These are phyloP conservation scores for Trissolcus brochymenae DNA, from an alignment of 2,888 invertebrate species.

Conservation along the genomic window DNA sequence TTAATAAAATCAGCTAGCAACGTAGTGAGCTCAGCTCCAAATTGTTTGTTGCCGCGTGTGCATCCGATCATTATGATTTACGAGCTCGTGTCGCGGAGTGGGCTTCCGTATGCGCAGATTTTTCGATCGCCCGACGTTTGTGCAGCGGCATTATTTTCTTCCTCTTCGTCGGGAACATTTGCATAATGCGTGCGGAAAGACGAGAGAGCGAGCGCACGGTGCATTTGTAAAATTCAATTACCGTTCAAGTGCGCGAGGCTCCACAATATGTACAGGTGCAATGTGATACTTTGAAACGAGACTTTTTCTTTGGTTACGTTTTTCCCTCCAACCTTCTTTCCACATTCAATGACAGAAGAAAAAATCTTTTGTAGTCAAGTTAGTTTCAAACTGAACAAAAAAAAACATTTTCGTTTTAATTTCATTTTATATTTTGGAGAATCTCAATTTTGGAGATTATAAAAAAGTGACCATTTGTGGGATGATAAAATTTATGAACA, in stretches of 20 bases:
- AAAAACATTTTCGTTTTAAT: too few relatives aligned
- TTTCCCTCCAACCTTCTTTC: too few relatives aligned
- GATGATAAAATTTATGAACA: too few relatives aligned
- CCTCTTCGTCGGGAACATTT: slow-evolving; percentile 1
- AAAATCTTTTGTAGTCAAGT: too few relatives aligned
- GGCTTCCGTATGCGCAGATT: slow-evolving; percentile 16
- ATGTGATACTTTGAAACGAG: too few relatives aligned
- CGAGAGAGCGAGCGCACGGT: background rate
- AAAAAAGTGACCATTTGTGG: too few relatives aligned
- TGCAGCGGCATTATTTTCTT: slow-evolving; percentile 12
- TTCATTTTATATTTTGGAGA: too few relatives aligned
- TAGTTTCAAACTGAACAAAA: too few relatives aligned
- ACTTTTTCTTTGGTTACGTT: too few relatives aligned
- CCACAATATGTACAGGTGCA: too few relatives aligned
- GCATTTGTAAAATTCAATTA: slow-evolving; percentile 20
- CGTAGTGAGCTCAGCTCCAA: background rate
- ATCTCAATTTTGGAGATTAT: too few relatives aligned
- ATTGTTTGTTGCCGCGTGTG: slow-evolving; percentile 23
- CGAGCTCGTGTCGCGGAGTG: slow-evolving; percentile 18
- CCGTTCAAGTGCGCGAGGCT: background rate
- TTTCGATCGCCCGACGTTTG: slow-evolving; percentile 9
- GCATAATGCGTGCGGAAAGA: slow-evolving; percentile 22
- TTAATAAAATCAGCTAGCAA: slow-evolving; percentile 15
- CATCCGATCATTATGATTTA: slow-evolving; percentile 43
- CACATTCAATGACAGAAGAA: too few relatives aligned